Percentiles rank a stretch among this genome's conserved stretches.
Evolutionary conservation across 2,113 vertebrate genomes (phyloP).

Genomic region (Psettodes erumei): DNA sequence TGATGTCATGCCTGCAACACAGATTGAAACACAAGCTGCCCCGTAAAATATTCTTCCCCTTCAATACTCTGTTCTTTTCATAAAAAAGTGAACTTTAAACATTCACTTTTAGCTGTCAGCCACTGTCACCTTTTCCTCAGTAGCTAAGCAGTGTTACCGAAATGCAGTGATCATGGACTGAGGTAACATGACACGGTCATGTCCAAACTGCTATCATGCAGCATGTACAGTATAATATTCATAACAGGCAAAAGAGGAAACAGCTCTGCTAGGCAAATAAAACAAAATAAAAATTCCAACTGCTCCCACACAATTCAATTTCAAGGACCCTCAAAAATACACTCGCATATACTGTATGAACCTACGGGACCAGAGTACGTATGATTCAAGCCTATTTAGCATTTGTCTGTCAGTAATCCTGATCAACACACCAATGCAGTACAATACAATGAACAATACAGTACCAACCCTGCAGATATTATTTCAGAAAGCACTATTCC

Average conservation of each 20-base stretch:
- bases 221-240: constrained; percentile 14
- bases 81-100: constrained; percentile 42
- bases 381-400: background rate
- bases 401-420: background rate
- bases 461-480: too few relatives aligned
- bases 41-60: constrained; percentile 48
- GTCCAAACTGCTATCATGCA: constrained; percentile 12
- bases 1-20: constrained; percentile 76
- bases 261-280: constrained; percentile 7
- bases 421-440: background rate
- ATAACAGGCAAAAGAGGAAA: background rate
- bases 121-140: background rate
- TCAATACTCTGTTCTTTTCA: constrained; percentile 34
- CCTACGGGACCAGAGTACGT: background rate
- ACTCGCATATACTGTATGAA: too few relatives aligned
- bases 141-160: background rate
- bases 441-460: too few relatives aligned
- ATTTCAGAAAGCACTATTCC: background rate
- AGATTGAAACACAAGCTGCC: constrained; percentile 76
- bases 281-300: constrained; percentile 8
- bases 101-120: background rate
- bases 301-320: background rate
- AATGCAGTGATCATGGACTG: background rate
- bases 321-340: constrained; percentile 4
- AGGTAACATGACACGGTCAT: background rate